Base-by-base conservation (phyloP, 2,797 vertebrate species). In the Crotalus adamanteus region DNA sequence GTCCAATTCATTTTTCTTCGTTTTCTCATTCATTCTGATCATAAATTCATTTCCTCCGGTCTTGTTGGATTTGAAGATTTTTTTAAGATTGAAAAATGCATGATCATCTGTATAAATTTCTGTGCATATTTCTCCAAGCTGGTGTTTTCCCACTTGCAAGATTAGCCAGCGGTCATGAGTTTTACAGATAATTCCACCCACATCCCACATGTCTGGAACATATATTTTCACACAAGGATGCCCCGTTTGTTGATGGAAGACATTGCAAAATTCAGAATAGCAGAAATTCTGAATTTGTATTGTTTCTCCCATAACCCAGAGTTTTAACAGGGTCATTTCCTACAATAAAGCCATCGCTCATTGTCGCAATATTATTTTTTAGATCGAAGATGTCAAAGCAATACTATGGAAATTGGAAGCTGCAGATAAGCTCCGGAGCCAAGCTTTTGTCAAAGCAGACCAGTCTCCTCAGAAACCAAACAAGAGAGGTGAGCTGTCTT, bases 381-480 rank as follows among this genome's bases (percentile, higher is more conserved):
- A 98, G 98, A 97, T 98, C 1, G 97, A 98, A 20, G 97, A 98
- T 55, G 95, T 98, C 2, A 98, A 96, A 93, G 95, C 97, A 60
- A 95, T 96, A 0, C 95, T 98, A 42, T 92, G 98, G 94, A 98
- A 98, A 94, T 73, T 98, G 94, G 98, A 97, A 6, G 97, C 97
- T 2, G 97, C 97, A 2, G 97, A 98, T 94, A 98, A 97, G 63
- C 96, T 98, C 93, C 98, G 97, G 92, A 97, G 97, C 91, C 98
- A 98, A 92, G 97, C 95, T 73, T 98, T 98, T 90, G 91, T 97
- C 83, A 97, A 97, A 95, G 97, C 97, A 73, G 97, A 98, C 78
- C 98, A 98, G 96, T 96, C 85, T 90, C 93, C 98, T 87, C 98
- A 98, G 3, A 98, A 98, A 95, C 96, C 97, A 63, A 98, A 95